Conservation (phyloP, 2,888 invertebrate genomes). For the Ophion ventricosus region DNA sequence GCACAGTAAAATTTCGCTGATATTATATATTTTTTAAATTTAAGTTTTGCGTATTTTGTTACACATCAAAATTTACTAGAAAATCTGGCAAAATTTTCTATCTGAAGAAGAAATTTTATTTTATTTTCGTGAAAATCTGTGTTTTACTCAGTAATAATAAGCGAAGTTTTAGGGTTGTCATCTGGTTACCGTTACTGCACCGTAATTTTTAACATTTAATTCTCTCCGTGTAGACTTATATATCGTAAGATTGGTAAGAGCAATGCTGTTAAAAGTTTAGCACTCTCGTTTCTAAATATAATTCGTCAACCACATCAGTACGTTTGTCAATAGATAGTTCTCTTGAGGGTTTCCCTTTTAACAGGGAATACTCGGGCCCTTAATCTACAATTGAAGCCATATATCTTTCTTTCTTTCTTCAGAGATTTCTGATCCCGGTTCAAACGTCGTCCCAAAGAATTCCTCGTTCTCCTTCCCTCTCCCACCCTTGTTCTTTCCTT, state of each 20-base stretch:
- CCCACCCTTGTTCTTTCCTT: background rate
- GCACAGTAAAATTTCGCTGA: too few relatives aligned
- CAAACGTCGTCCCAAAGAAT: constrained; percentile 15
- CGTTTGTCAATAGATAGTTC: background rate
- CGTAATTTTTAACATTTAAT: too few relatives aligned
- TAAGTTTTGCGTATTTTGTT: too few relatives aligned
- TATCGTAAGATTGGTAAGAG: background rate
- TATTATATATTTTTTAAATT: too few relatives aligned
- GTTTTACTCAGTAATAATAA: too few relatives aligned
- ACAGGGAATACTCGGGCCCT: background rate
- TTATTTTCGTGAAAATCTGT: too few relatives aligned
- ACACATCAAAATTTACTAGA: too few relatives aligned
- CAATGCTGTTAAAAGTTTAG: background rate
- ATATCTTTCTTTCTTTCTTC: constrained; percentile 6
- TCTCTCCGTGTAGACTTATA: too few relatives aligned
- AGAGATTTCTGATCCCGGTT: constrained; percentile 11
- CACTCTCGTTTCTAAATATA: background rate
- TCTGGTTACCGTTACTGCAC: too few relatives aligned
- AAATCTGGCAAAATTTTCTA: too few relatives aligned
- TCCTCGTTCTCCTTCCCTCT: background rate
- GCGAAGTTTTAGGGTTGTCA: too few relatives aligned
- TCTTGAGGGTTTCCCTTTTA: background rate
- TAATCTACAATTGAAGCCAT: background rate
- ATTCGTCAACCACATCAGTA: background rate
- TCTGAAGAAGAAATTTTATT: too few relatives aligned